These are phyloP conservation scores for Hyposmocoma kahamanoa DNA, from an alignment of 1,140 invertebrate genomes.

Conservation along the genomic window DNA sequence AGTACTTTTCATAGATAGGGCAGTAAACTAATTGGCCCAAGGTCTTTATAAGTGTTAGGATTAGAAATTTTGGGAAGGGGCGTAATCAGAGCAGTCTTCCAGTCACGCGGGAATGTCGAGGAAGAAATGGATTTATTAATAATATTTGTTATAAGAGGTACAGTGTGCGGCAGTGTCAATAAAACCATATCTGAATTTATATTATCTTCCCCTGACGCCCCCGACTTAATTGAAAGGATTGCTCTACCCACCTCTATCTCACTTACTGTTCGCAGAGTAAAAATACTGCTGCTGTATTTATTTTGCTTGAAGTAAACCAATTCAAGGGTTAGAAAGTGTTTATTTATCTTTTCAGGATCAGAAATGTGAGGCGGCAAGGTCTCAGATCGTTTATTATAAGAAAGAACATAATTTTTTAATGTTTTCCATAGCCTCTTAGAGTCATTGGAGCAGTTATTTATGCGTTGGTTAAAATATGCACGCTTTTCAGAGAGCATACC, in stretches of 20 bases:
- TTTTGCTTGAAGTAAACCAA: neutral
- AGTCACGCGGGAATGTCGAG: neutral
- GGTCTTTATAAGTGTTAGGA: no score
- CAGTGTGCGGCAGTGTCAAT: neutral
- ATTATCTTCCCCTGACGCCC: neutral
- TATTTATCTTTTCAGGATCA: neutral
- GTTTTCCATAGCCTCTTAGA: neutral
- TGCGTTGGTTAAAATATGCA: neutral
- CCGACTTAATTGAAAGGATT: neutral
- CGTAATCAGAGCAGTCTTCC: neutral
- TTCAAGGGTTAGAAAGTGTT: neutral
- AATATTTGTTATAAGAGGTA: neutral
- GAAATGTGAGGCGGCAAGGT: neutral
- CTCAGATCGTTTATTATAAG: neutral
- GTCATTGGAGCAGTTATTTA: neutral
- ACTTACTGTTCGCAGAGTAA: neutral
- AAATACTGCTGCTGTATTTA: neutral
- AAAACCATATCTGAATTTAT: neutral
- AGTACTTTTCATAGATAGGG: neutral
- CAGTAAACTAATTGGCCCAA: neutral
- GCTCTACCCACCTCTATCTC: neutral
- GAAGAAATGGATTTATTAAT: neutral
- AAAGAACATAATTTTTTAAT: neutral
- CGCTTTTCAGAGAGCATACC: neutral
- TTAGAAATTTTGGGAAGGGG: conserved; percentile 5